Evolutionary conservation across 1,140 invertebrate species (phyloP), one percentile per base, ranked within the genome.

Genomic region (Magallana ariakensis): DNA sequence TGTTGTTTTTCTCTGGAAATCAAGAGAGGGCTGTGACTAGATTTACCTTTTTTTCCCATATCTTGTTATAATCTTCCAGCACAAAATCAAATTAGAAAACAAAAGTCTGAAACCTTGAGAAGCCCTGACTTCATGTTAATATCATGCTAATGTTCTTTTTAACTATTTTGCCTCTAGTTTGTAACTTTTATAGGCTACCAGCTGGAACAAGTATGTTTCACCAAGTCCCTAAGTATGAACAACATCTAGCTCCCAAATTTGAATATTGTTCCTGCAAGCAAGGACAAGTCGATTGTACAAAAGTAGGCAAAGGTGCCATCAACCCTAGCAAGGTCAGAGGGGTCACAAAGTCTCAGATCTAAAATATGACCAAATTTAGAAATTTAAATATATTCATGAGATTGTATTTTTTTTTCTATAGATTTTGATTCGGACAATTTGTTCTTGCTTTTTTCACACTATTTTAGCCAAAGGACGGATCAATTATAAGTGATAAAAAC

Each of bases 291-390:
- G 87, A 88, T 54, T 88, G 85, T 53, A 83, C 85, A n/a, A 87
- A 87, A 75, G 22, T 75, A 22, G 85, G 85, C 5, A 87, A 87
- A 70, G 85, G 85, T 15, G 85, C 85, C 19, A 87, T 83, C n/a
- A 87, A 87, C 33, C 85, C 85, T 6, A 55, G 19, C 26, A 75
- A 82, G n/a, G 80, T 82, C 0, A 3, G 46, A 54, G 9, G 5
- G 33, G 33, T 46, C 33, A n/a, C 9, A 82, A 22, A 80, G 9
- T 19, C n/a, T n/a, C n/a, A n/a, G n/a, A n/a, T n/a, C 15, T 62
- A 62, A 16, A 16, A 16, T 62, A 46, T 46, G 4, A 62, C 19
- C 15, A 62, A 46, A 46, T 46, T 46, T 46, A 46, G 33, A 46
- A 46, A 46, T 4, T n/a, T 4, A 46, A 46, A 46, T 46, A 46